Base-by-base conservation (phyloP, 2,888 invertebrate species). In the Macaria notata region DNA sequence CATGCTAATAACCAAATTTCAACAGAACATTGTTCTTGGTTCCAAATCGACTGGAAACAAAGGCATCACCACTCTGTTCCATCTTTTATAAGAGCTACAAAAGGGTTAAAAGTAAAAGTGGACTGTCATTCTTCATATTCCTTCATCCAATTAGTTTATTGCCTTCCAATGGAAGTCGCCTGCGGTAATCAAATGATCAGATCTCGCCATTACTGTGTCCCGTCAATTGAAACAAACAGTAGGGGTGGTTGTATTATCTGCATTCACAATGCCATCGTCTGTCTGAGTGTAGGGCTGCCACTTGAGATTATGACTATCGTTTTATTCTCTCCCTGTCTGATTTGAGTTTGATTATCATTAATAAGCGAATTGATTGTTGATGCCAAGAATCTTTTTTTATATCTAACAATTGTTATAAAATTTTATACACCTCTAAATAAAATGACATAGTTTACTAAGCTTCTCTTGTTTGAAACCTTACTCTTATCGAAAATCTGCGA, bases 151-250 rank as follows among this genome's bases (percentile, higher is more conserved):
- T 54, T 50, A 41, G 30, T 59, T 52, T 57, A 59, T 61, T 57
- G 49, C 49, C 30, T 51, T 29, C 43, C 57, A 59, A 59, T 56
- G 57, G 50, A 59, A 56, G 62, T 59, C 51, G 49, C 45, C 39
- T 54, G 53, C 8, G 31, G 54, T 62, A 62, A 62, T 63, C 47
- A 58, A 56, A 62, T 54, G 56, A 53, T 62, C 55, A 54, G 49
- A 56, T 61, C 53, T 61, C 46, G 42, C 36, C 43, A 19, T 19
- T 19, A 19, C 19, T 19, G 19, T 19, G 66, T 69, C 68, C 63
- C 59, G 51, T 59, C 70, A 65, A 74, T 72, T 71, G 65, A 73
- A 57, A 53, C 59, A 62, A 63, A 65, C 65, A 59, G 62, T 59
- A 59, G 61, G 65, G 62, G 63, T 55, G 41, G 56, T 54, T 61